A percentile compares a stretch with the other conserved stretches of the same genome.
Conservation (phyloP, 2,113 vertebrate species). For the Hydrochoerus hydrochaeris region DNA sequence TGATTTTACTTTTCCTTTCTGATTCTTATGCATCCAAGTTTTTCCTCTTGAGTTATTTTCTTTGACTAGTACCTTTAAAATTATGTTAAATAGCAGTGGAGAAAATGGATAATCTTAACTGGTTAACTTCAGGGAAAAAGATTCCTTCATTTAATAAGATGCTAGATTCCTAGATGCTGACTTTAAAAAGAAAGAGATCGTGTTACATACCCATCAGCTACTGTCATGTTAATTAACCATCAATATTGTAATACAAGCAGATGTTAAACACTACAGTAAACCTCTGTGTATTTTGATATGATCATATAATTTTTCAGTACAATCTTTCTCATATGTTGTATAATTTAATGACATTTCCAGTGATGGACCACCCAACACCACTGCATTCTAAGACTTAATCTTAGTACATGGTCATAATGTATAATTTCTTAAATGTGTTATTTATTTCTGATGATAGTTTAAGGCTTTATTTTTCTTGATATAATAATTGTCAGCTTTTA, state of each 20-base stretch:
- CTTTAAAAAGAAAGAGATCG: background rate
- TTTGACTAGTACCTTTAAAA: background rate
- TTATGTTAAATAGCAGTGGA: background rate
- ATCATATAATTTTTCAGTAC: background rate
- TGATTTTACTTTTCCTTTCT: background rate
- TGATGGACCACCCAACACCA: background rate
- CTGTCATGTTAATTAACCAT: too few relatives aligned
- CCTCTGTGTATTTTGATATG: background rate
- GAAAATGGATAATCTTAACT: background rate
- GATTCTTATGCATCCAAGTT: background rate
- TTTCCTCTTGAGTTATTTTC: background rate
- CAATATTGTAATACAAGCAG: background rate
- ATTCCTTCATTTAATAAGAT: background rate
- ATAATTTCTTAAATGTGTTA: background rate
- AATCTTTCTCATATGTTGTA: background rate
- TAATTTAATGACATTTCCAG: background rate
- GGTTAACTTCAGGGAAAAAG: background rate
- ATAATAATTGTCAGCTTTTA: background rate
- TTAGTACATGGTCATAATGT: background rate
- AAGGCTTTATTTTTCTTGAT: background rate
- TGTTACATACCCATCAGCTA: background rate
- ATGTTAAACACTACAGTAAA: background rate
- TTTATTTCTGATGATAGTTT: background rate
- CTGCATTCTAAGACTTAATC: background rate
- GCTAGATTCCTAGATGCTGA: background rate